Evolutionary conservation across 1,140 invertebrate species (phyloP).

Genomic region (Neodiprion pinetum): DNA sequence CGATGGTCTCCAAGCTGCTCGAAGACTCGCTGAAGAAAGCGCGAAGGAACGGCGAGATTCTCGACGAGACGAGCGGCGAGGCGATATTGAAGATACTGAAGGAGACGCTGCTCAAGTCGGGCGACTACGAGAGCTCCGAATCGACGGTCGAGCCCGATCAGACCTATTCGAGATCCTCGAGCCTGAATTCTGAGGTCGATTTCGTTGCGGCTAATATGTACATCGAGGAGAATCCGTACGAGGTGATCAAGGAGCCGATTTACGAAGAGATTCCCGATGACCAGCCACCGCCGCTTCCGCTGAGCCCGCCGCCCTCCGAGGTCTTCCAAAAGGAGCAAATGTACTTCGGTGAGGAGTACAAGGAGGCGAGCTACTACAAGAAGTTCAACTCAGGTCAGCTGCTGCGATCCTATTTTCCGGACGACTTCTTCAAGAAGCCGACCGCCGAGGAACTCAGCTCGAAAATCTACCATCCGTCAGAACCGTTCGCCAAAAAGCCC

Average conservation of each 20-base stretch:
- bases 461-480: constrained; percentile 17
- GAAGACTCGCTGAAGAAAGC: constrained; percentile 58
- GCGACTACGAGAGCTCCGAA: constrained; percentile 50
- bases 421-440: constrained; percentile 74
- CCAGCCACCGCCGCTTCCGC: constrained; percentile 73
- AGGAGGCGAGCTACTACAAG: constrained; percentile 62
- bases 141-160: constrained; percentile 46
- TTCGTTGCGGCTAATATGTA: constrained; percentile 52
- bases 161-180: constrained; percentile 47
- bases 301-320: constrained; percentile 58
- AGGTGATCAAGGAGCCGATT: constrained; percentile 78
- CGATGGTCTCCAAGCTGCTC: constrained; percentile 53
- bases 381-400: constrained; percentile 74
- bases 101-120: constrained; percentile 51
- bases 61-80: constrained; percentile 55
- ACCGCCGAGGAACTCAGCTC: constrained; percentile 38
- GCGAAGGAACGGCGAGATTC: constrained; percentile 52
- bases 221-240: constrained; percentile 75
- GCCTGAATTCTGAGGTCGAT: constrained; percentile 53
- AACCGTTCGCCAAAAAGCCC: constrained; percentile 49
- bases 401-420: constrained; percentile 82
- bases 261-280: constrained; percentile 87
- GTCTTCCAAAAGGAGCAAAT: constrained; percentile 49
- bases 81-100: constrained; percentile 56
- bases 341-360: constrained; percentile 69